Evolutionary conservation across 2,888 invertebrate species (phyloP), one percentile per base, ranked within the genome.

Genomic region (Syrista parreyssii): DNA sequence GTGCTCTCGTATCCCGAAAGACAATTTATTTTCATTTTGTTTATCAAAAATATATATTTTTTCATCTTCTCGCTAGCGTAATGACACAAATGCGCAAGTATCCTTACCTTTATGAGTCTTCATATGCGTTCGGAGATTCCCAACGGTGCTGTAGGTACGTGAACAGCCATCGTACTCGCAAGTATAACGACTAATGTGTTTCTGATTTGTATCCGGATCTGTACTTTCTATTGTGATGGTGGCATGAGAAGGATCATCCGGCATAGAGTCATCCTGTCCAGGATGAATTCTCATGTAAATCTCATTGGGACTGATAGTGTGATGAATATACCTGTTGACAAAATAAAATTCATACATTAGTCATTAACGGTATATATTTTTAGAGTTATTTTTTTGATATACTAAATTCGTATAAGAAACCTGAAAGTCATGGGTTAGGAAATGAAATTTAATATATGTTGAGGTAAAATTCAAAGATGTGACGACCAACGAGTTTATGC

Each of bases 81-180:
- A 74, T 74, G 31, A 35, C 68, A 31, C 11, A 31, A 73, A 76
- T 76, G 31, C 69, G 40, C 12, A 4, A 40, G 69, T 31, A 69
- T 69, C 85, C 86, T 87, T 93, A 98, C 98, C 98, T 95, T 96
- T 97, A 89, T 98, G 98, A 78, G 98, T 98, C 93, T 98, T 98
- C 94, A 97, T 95, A 92, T 98, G 98, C 80, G 98, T 98, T 88
- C 97, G 94, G 83, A 98, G 93, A 92, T 98, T 98, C 76, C 98
- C 98, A 84, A 97, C 96, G 11, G 98, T 98, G 90, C 97, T 98
- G 91, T 98, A 98, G 77, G 97, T 97, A 85, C 98, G 93, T 82
- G 94, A 93, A 91, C 98, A 98, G 30, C 97, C 97, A 81, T 96
- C 96, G 92, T 96, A 98, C 92, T 97, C 96, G 92, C 98, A 98